Conservation (phyloP, 2,888 invertebrate species). For the Blera fallax region DNA sequence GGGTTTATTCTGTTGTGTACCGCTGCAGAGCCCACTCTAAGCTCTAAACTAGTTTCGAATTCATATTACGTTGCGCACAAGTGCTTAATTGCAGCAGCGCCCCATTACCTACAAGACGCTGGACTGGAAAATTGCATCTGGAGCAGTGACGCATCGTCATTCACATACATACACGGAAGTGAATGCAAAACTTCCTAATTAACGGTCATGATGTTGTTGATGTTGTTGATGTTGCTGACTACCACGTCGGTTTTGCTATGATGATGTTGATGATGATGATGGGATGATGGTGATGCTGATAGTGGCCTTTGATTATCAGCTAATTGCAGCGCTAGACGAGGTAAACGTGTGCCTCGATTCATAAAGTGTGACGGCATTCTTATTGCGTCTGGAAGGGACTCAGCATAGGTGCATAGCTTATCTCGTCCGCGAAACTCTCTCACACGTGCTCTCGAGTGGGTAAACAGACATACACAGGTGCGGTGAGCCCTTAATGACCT, state of each 20-base stretch:
- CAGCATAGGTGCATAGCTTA: conserved; percentile 4
- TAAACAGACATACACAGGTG: conserved; percentile 44
- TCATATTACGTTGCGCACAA: conserved; percentile 54
- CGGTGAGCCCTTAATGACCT: conserved; percentile 69
- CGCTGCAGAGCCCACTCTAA: conserved; percentile 20
- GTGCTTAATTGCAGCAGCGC: conserved; percentile 56
- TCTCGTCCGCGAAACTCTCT: conserved; percentile 30
- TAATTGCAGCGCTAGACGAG: conserved; percentile 61
- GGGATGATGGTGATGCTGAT: conserved; percentile 54
- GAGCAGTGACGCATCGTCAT: conserved; percentile 61
- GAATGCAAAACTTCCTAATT: conserved; percentile 71
- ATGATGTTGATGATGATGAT: conserved; percentile 18
- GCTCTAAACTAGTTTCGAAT: conserved; percentile 61
- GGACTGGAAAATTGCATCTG: conserved; percentile 70
- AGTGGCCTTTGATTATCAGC: conserved; percentile 70
- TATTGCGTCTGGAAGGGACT: conserved; percentile 30
- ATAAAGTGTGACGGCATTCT: conserved; percentile 65
- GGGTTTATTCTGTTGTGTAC: background rate
- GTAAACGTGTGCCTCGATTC: conserved; percentile 64
- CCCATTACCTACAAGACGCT: conserved; percentile 65
- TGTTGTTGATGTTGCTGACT: conserved; percentile 46
- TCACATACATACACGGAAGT: conserved; percentile 64
- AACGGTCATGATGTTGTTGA: conserved; percentile 60
- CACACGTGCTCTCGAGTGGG: conserved; percentile 24
- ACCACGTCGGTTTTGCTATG: background rate